These are phyloP conservation scores for Linyphia triangularis DNA, from an alignment of 2,888 invertebrate species.

Conservation along the genomic window DNA sequence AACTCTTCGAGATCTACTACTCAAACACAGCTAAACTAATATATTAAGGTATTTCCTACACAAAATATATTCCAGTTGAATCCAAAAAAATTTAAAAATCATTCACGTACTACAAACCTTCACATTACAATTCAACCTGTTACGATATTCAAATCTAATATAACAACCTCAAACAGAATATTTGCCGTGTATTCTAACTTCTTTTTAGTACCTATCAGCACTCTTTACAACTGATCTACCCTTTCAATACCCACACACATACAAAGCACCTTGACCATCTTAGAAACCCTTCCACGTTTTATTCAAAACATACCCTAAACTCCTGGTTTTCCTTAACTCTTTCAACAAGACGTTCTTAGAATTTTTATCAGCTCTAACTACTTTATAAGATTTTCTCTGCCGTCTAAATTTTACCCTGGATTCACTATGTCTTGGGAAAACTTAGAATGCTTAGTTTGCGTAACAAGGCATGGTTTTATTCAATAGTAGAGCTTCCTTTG, in stretches of 20 bases:
- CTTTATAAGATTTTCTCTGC: background rate
- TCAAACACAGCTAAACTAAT: no score
- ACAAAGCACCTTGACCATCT: background rate
- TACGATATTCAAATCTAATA: no score
- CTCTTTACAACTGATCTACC: no score
- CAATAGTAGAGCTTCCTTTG: background rate
- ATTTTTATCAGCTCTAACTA: conserved; percentile 30
- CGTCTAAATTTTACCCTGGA: background rate
- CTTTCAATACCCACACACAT: background rate
- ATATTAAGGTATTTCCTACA: no score
- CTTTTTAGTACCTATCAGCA: no score
- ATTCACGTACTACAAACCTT: no score
- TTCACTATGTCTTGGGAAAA: background rate
- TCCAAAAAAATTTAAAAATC: no score
- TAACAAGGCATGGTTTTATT: background rate
- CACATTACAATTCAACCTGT: no score
- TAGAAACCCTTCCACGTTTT: background rate
- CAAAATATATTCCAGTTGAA: no score
- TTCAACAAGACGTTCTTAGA: background rate
- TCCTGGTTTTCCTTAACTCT: background rate
- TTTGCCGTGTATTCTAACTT: no score
- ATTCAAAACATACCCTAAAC: background rate
- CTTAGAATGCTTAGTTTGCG: conserved; percentile 4
- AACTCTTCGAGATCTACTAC: no score
- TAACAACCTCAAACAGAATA: no score